Conservation (phyloP, 2,113 vertebrate genomes). For the Amazona vittata region DNA sequence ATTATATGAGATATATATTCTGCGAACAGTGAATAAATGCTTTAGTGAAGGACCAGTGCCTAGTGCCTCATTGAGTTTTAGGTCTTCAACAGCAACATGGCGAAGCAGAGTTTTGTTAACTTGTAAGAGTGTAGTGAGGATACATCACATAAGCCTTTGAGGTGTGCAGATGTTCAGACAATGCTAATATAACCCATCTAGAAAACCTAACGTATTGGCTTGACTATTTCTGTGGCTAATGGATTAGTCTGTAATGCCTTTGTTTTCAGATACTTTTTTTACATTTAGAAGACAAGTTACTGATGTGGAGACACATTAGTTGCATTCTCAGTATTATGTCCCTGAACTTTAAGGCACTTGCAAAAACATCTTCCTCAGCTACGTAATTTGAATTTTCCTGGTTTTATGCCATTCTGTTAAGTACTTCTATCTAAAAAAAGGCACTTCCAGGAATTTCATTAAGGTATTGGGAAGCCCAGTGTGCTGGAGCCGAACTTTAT, state of each 20-base stretch:
- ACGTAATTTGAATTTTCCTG: neutral
- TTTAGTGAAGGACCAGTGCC: neutral
- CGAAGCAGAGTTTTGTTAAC: neutral
- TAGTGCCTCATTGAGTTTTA: neutral
- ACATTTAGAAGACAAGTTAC: neutral
- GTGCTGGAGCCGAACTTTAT: conserved; percentile 52
- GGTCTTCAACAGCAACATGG: neutral
- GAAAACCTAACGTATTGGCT: neutral
- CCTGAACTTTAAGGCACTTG: neutral
- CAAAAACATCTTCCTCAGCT: neutral
- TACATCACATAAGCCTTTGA: neutral
- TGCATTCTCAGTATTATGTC: neutral
- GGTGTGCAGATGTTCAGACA: neutral
- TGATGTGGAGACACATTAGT: neutral
- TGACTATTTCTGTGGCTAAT: neutral
- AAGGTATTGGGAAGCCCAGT: conserved; percentile 17
- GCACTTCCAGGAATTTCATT: conserved; percentile 50
- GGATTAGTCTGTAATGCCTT: neutral
- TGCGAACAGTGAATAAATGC: neutral
- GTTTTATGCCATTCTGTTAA: neutral
- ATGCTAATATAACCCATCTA: neutral
- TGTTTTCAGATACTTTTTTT: neutral
- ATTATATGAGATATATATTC: neutral
- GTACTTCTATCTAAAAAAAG: neutral
- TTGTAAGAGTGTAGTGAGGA: neutral